phyloP scores from a whole-genome alignment of 2,888 invertebrate species.

The Apotomis turbidana region DNA sequence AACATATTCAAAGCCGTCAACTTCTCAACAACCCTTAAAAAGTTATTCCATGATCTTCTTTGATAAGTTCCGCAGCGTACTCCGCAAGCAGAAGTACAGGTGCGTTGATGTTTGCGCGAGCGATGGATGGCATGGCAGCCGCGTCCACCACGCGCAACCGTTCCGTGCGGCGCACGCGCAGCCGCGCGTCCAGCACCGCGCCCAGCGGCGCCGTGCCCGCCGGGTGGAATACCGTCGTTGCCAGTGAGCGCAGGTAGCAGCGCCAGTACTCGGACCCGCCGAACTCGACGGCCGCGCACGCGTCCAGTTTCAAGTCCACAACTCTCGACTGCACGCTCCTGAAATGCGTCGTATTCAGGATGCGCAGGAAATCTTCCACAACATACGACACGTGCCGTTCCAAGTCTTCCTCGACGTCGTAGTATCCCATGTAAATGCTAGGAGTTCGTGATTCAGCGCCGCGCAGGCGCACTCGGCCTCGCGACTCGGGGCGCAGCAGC shows the following conservation, averaged over 20 bases:
- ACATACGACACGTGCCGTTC: neutral
- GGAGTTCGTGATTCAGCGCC: neutral
- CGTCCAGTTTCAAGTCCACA: conserved; percentile 65
- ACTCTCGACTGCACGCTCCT: neutral
- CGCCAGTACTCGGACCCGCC: conserved; percentile 77
- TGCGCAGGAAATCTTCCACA: neutral
- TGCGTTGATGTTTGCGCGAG: conserved; percentile 52
- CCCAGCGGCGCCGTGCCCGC: conserved; percentile 57
- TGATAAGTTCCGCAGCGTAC: conserved; percentile 46
- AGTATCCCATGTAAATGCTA: neutral
- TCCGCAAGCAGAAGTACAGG: conserved; percentile 52
- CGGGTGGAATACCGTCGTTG: conserved; percentile 83
- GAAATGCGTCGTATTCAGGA: neutral
- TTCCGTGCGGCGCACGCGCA: conserved; percentile 49
- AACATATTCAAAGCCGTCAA: too few relatives aligned
- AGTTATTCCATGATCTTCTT: conserved; percentile 13
- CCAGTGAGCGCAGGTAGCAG: conserved; percentile 79
- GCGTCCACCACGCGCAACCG: conserved; percentile 54
- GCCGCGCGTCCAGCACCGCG: conserved; percentile 48
- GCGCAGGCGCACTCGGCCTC: neutral
- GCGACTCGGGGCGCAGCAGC: neutral
- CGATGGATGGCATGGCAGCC: conserved; percentile 49
- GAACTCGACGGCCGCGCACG: conserved; percentile 61
- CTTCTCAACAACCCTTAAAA: neutral
- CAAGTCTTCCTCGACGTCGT: neutral